Evolutionary conservation across 2,113 vertebrate genomes (phyloP), one percentile per base, ranked within the genome.

Genomic region (Colistium nudipinnis): DNA sequence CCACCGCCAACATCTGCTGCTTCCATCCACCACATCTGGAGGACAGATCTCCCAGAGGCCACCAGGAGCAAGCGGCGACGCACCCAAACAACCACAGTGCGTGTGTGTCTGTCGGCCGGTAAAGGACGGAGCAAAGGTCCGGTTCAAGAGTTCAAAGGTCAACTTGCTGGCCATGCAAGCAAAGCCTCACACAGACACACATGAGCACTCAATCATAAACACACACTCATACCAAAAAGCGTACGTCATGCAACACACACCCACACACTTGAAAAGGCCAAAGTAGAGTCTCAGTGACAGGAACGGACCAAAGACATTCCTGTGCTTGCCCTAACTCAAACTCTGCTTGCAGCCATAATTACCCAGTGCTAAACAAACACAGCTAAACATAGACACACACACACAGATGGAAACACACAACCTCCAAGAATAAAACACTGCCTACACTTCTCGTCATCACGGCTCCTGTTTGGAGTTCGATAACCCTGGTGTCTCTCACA

Each of bases 11-110:
- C 71, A 62, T 78, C 82, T 83, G 63, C 64, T 70, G 62, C 73
- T 85, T 35, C 20, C 20, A 73, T 63, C 72, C 59, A 16, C 61
- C 69, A 83, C 89, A 92, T 92, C 90, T 92, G 91, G 89, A 88
- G 76, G 75, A 88, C 63, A 75, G 72, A 87, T 91, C 84, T 85
- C 30, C 27, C 17, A 33, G 63, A 88, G 65, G 70, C 62, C 61
- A 75, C 35, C 69, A 77, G 72, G 81, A 70, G 73, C 63, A 65
- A 75, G 62, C 63, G 39, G 38, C 76, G 80, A 87, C 64, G 56
- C 51, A 25, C 72, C 49, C 49, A 22, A 28, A 69, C 66, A 64
- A 64, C 39, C 78, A 36, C 70, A 10, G 6, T 20, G 13, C 22
- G 30, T 48, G 33, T 33, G 44, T 52, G 24, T 9, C 44, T 59